Percentiles rank a stretch among this genome's conserved stretches.
phyloP scores from a whole-genome alignment of 2,797 vertebrate species.

The Sparus aurata region DNA sequence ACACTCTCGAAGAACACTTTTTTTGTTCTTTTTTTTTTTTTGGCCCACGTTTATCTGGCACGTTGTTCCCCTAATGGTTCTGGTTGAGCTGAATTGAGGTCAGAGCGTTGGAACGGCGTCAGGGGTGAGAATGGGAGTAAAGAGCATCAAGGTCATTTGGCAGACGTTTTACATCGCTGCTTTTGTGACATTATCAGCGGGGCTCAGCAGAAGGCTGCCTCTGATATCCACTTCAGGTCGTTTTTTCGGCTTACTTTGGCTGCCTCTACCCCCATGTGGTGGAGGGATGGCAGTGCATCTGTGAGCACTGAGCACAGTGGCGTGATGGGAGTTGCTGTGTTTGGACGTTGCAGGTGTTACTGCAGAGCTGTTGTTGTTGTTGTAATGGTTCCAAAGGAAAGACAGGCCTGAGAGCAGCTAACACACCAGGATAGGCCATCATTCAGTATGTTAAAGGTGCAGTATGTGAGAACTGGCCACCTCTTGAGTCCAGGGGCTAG shows the following conservation, averaged over 20 bases:
- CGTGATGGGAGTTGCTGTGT: neutral
- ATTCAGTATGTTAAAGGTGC: neutral
- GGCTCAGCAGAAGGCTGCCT: constrained; percentile 56
- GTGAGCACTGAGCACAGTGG: neutral
- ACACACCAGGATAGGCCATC: neutral
- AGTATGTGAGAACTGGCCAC: too few relatives aligned
- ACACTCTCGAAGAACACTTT: constrained; percentile 63
- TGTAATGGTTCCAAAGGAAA: neutral
- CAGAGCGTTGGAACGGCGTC: constrained; percentile 61
- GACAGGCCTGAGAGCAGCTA: too few relatives aligned
- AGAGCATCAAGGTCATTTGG: constrained; percentile 79
- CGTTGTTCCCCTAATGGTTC: constrained; percentile 67
- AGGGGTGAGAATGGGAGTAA: constrained; percentile 69
- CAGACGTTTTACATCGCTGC: constrained; percentile 52
- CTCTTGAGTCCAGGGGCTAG: too few relatives aligned
- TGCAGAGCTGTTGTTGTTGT: neutral
- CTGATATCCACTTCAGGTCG: constrained; percentile 28
- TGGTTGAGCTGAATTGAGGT: constrained; percentile 71
- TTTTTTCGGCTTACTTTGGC: constrained; percentile 37
- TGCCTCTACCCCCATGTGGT: constrained; percentile 72
- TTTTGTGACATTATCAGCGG: constrained; percentile 70
- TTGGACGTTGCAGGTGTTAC: constrained; percentile 14
- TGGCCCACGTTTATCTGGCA: constrained; percentile 70
- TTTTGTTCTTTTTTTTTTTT: constrained; percentile 48
- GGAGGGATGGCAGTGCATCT: constrained; percentile 39